Base-by-base conservation (phyloP, 2,888 invertebrate species). In the Leptura quadrifasciata region DNA sequence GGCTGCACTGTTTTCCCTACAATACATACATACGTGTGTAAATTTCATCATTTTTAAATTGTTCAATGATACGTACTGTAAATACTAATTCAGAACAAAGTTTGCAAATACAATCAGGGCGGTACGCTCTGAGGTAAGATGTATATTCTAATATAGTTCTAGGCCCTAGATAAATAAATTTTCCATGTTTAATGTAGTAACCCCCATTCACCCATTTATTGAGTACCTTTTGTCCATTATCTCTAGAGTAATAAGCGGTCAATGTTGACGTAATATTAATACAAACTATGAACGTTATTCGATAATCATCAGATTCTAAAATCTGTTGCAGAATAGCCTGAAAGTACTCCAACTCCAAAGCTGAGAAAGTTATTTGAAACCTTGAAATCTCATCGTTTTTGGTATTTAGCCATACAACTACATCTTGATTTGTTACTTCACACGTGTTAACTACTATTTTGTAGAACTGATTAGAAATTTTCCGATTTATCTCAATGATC, bases 41-140 rank as follows among this genome's bases (percentile, higher is more conserved):
- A 24, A 61, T 12, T n/a, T 27, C n/a, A 1, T 17, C 1, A 17
- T 18, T 35, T 17, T 18, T 17, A 27, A n/a, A 4, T 15, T 6
- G 39, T 35, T 2, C 20, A 17, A n/a, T n/a, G 8, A 3, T 67
- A 81, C 85, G 82, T 84, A 87, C 87, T 55, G 78, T 81, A 80
- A 88, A 86, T 18, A 86, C 86, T 71, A 86, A 57, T 75, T 88
- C 87, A 4, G 85, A 86, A 81, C 88, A 88, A 31, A 88, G 82
- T 52, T 80, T 79, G 79, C 88, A 88, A 58, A 81, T 76, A 68
- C 79, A 82, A 75, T 86, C 82, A 21, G 85, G 85, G 17, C 83
- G 83, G 75, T 83, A 78, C 3, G 78, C 72, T 71, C 82, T 82
- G 60, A 88, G 84, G 80, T 85, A 87, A 2, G 86, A 80, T 10